Evolutionary conservation across 2,888 invertebrate genomes (phyloP), one percentile per base, ranked within the genome.

Genomic region (Drosophila ezoana): DNA sequence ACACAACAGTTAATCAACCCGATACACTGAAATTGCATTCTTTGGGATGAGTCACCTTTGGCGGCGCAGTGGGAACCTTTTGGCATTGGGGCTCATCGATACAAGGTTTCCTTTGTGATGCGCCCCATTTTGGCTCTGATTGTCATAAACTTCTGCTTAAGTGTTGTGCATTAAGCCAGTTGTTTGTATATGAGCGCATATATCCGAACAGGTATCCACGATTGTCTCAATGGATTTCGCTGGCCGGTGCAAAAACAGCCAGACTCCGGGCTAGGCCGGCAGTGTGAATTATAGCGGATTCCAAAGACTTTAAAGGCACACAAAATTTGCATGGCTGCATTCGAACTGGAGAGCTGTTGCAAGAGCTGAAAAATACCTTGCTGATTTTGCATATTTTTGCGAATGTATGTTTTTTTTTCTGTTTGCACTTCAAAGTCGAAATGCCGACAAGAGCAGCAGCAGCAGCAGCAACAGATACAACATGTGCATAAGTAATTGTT

Each of bases 101-200:
- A 66, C 59, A 67, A 49, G 59, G 67, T 47, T 58, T 37, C 54
- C 68, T 74, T 71, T 71, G 75, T 75, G 58, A 38, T 35, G 23
- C 38, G 18, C 28, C 49, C 40, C 47, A 14, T 13, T 48, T 33
- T 37, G 14, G 20, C 14, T 14, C 38, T 11, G 59, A 75, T 75
- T 75, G 75, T 75, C 68, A 75, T 75, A 75, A 77, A 77, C 45
- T 76, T 76, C n/a, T 68, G 77, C 56, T 67, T 77, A 77, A 77
- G 68, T 77, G 77, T 72, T 74, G 62, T 71, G 67, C 71, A 74
- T 74, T 71, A 70, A 74, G 70, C 40, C 57, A 10, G 38, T 65
- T 47, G 35, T 64, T 44, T 53, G 41, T 49, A 54, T 66, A 53
- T 54, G 14, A 16, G 1, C 14, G 4, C 62, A 59, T 47, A 48